phyloP scores from a whole-genome alignment of 2,888 invertebrate genomes.

The Zhengitettix transpicula region DNA sequence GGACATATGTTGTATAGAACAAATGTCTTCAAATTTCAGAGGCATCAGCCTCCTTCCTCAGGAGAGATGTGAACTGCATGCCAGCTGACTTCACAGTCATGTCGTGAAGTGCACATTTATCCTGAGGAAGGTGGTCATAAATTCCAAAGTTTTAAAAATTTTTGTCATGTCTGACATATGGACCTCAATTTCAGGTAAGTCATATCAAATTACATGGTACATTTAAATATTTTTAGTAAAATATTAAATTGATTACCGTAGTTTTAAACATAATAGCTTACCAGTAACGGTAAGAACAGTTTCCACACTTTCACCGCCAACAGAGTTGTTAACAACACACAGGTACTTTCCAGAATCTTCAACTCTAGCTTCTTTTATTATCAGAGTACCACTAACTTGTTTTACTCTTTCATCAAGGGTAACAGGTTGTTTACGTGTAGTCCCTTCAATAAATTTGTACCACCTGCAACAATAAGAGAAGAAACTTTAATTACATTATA shows the following conservation, averaged over 20 bases:
- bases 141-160: too few relatives aligned
- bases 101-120: too few relatives aligned
- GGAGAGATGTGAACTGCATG: too few relatives aligned
- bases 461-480: slow-evolving; percentile 51
- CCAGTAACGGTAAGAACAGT: slow-evolving; percentile 79
- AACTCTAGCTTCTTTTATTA: slow-evolving; percentile 78
- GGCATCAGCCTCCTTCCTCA: too few relatives aligned
- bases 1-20: too few relatives aligned
- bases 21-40: too few relatives aligned
- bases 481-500: not conserved
- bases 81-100: too few relatives aligned
- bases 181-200: not conserved
- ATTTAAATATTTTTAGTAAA: not conserved
- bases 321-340: slow-evolving; percentile 88
- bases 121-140: too few relatives aligned
- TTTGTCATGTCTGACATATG: too few relatives aligned
- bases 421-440: slow-evolving; percentile 75
- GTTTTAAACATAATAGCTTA: slow-evolving; percentile 16
- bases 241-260: not conserved
- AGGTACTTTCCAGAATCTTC: slow-evolving; percentile 89
- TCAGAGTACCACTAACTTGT: slow-evolving; percentile 84
- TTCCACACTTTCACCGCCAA: slow-evolving; percentile 80
- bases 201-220: not conserved
- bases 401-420: slow-evolving; percentile 73
- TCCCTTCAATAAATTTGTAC: slow-evolving; percentile 85